Evolutionary conservation across 1,140 invertebrate genomes (phyloP).

Genomic region (Portunus trituberculatus): DNA sequence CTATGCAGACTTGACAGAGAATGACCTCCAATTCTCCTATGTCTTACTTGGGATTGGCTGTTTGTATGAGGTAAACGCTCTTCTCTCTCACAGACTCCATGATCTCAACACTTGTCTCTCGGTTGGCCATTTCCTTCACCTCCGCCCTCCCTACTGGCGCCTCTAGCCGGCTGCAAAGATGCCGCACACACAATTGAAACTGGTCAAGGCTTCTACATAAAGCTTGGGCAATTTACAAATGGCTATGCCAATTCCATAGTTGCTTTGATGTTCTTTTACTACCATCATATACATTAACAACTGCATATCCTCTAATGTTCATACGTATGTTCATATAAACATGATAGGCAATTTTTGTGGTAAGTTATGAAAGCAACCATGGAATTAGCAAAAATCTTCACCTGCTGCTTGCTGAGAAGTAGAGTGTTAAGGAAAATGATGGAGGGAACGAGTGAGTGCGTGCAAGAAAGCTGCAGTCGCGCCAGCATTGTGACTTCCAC

Average conservation of each 20-base stretch:
- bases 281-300: not conserved
- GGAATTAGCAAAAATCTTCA: not conserved
- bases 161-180: conserved; percentile 88
- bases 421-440: not conserved
- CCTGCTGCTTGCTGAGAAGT: not conserved
- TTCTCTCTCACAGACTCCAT: conserved; percentile 97
- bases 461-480: not conserved
- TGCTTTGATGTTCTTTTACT: not conserved
- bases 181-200: conserved; percentile 58
- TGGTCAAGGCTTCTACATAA: conserved; percentile 32
- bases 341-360: not conserved
- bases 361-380: not conserved
- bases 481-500: not conserved
- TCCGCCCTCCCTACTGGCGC: conserved; percentile 93
- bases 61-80: conserved; percentile 98
- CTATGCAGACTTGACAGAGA: not conserved
- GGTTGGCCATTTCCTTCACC: conserved; percentile 96
- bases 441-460: not conserved
- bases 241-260: not conserved
- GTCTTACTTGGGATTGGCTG: conserved; percentile 85
- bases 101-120: conserved; percentile 97
- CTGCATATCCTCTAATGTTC: not conserved
- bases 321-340: not conserved
- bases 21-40: not conserved
- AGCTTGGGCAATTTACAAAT: not conserved